Evolutionary conservation across 2,113 vertebrate species (phyloP), one percentile per base, ranked within the genome.

Genomic region (Anarrhichthys ocellatus): DNA sequence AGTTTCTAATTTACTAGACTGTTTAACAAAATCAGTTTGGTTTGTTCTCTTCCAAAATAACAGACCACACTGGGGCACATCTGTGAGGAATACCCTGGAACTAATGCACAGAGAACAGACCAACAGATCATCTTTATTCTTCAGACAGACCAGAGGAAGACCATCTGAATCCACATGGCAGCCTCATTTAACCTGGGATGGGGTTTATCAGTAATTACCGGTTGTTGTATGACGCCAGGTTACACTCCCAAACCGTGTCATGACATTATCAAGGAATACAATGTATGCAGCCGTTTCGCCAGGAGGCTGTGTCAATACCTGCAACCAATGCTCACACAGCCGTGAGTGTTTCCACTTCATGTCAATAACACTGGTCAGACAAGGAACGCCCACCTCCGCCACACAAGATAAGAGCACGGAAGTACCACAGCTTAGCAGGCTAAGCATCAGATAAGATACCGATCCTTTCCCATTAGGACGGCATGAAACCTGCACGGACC

Each of bases 381-480:
- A 44, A 73, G 74, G 42, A 72, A 20, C 4, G 15, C 24, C 75
- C 66, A 81, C 76, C 81, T 74, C 59, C 54, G 66, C 75, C 67
- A 50, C 58, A 24, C n/a, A 7, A 68, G 87, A 91, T 88, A 80
- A 90, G 78, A 86, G 72, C 65, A 59, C 91, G 87, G 92, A 92
- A 93, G 87, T 84, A 73, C 2, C 65, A 6, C 65, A 70, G 91
- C 90, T 94, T 93, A 94, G 67, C 83, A 34, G 73, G 78, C 89
- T 92, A 90, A 93, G 89, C 86, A 82, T 81, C 84, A 61, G 85
- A 87, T 91, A 82, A 93, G 88, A 83, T 22, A 58, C n/a, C 83
- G 82, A 69, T 82, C 88, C 76, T 20, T 7, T 54, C 52, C 46
- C 64, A 32, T 38, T 62, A 62, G 64, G 67, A 61, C 13, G 70